Percentiles rank a stretch among this genome's conserved stretches.
Conservation (phyloP, 2,888 invertebrate species). For the Dyspetes luteomarginatus region DNA sequence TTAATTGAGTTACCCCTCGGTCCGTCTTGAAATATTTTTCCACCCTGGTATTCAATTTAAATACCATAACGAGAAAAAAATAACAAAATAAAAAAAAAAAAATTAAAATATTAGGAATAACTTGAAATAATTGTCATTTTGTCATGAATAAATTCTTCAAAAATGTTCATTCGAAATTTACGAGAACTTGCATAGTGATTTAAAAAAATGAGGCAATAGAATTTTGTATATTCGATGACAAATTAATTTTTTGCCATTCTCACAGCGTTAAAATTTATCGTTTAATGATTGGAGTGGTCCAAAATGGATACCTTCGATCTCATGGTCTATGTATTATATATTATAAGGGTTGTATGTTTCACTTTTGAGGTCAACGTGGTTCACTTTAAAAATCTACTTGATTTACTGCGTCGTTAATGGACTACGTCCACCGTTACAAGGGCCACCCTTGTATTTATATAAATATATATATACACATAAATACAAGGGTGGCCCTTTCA, state of each 20-base stretch:
- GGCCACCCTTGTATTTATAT: too few relatives aligned
- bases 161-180: not conserved
- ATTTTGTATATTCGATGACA: not conserved
- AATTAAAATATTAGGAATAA: too few relatives aligned
- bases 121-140: not conserved
- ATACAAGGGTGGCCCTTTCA: too few relatives aligned
- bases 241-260: conserved; percentile 12
- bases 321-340: too few relatives aligned
- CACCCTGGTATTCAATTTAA: not conserved
- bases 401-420: too few relatives aligned
- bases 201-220: too few relatives aligned
- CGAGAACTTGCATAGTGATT: not conserved
- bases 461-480: too few relatives aligned
- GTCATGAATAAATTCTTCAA: not conserved
- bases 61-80: not conserved
- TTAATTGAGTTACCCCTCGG: not conserved
- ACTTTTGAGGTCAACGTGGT: too few relatives aligned
- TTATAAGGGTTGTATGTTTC: too few relatives aligned
- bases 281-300: conserved; percentile 33
- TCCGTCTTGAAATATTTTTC: not conserved
- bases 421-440: too few relatives aligned
- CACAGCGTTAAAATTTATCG: conserved; percentile 30
- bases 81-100: not conserved
- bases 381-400: too few relatives aligned
- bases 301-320: not conserved